Evolutionary conservation across 2,888 invertebrate genomes (phyloP).

Genomic region (Xylota segnis): DNA sequence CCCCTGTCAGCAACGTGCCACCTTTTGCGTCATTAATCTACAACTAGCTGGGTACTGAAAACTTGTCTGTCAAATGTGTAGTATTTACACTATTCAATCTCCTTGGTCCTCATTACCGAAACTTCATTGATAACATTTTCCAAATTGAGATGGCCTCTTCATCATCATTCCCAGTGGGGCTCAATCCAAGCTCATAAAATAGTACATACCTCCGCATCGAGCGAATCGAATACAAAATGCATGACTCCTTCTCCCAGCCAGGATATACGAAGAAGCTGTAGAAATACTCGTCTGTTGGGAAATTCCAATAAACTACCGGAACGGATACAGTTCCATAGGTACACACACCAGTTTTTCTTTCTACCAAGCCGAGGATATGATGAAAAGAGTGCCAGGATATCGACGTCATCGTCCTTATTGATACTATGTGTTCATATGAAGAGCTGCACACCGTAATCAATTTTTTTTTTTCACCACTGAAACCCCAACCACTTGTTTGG

Average conservation of each 20-base stretch:
- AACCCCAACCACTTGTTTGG: not conserved
- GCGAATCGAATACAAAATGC: slow-evolving; percentile 34
- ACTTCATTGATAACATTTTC: slow-evolving; percentile 15
- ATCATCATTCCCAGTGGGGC: slow-evolving; percentile 13
- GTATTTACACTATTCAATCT: slow-evolving; percentile 5
- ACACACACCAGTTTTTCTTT: slow-evolving; percentile 12
- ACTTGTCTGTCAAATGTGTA: not conserved
- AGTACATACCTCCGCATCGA: not conserved
- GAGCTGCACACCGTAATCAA: slow-evolving; percentile 1
- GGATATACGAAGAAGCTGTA: slow-evolving; percentile 16
- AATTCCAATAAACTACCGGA: slow-evolving; percentile 34
- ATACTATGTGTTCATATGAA: not conserved
- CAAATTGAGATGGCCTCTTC: slow-evolving; percentile 10
- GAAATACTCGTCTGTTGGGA: slow-evolving; percentile 38
- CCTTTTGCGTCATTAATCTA: not conserved
- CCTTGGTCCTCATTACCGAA: slow-evolving; percentile 5
- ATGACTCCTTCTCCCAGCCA: slow-evolving; percentile 15
- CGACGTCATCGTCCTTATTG: not conserved
- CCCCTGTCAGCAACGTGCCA: not conserved
- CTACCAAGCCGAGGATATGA: not conserved
- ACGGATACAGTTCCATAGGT: slow-evolving; percentile 7
- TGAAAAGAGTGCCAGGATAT: slow-evolving; percentile 2
- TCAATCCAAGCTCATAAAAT: slow-evolving; percentile 10
- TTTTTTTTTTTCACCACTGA: not conserved
- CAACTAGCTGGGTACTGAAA: not conserved